Percentiles rank a stretch among this genome's conserved stretches.
Conservation (phyloP, 2,113 vertebrate species). For the Myotis lucifugus region DNA sequence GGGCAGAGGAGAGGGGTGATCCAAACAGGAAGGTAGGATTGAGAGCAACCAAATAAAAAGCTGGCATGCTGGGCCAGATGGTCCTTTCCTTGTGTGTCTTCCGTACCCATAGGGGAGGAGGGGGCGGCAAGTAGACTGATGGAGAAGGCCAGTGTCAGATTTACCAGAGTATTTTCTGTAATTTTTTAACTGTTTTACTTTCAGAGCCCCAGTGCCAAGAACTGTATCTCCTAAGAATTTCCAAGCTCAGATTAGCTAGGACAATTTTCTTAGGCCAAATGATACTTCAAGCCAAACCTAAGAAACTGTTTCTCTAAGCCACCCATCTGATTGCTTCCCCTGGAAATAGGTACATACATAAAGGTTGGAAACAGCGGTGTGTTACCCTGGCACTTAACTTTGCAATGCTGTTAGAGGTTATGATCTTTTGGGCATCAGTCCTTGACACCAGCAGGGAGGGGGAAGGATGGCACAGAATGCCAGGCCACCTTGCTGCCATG, state of each 20-base stretch:
- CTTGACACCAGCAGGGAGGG: neutral
- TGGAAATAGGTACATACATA: neutral
- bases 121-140: neutral
- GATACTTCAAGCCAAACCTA: neutral
- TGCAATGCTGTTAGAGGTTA: neutral
- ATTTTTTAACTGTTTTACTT: neutral
- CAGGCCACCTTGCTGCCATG: neutral
- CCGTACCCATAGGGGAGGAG: neutral
- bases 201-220: neutral
- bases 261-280: neutral
- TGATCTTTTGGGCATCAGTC: neutral
- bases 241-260: neutral
- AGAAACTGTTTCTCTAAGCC: neutral
- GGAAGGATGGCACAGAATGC: neutral
- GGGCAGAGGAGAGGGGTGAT: neutral
- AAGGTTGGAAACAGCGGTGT: neutral
- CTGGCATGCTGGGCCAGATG: neutral
- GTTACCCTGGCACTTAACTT: neutral
- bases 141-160: neutral
- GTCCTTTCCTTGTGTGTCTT: conserved; percentile 11
- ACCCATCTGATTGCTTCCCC: neutral
- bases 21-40: conserved; percentile 56
- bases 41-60: conserved; percentile 51
- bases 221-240: neutral
- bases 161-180: neutral